Base-by-base conservation (phyloP, 1,140 invertebrate genomes). In the Drosophila yakuba region DNA sequence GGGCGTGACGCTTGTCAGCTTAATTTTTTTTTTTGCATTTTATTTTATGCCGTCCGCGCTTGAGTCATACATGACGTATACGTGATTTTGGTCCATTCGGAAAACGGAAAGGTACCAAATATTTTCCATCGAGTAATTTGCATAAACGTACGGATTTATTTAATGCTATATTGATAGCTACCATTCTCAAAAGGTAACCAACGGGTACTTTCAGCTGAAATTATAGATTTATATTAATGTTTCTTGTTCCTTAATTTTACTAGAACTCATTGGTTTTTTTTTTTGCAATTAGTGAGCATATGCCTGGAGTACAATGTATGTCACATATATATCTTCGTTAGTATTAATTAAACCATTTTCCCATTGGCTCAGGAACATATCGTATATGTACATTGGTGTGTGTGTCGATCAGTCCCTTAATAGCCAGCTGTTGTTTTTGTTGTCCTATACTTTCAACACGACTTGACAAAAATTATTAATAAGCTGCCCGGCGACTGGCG, bases 391-490 rank as follows among this genome's bases (percentile, higher is more conserved):
- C 23, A 25, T n/a, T 41, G 25, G 10, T 23, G 3, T 48, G n/a
- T 23, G 15, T 28, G 32, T 39, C 15, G 11, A 44, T 20, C 43
- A 20, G 48, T 5, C n/a, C n/a, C 20, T 45, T 66, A 51, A 66
- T 68, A 10, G 14, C 60, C 15, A 20, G 23, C 14, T 17, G 15
- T 20, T 38, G 25, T 47, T 72, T 17, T 51, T 60, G 41, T 58
- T 69, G 39, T 60, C 41, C 51, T 52, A 36, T 56, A 38, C 59
- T 74, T 63, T 48, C 72, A 74, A 56, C 58, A 61, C 58, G 41
- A 80, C 61, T 84, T 80, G 77, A 84, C 80, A 69, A 77, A 77
- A 84, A 85, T 80, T 85, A 84, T 84, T 84, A 84, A 84, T 84
- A 84, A 84, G 80, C 80, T 64, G 58, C 47, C 62, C 72, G 32